Base-by-base conservation (phyloP, 2,113 vertebrate genomes). In the Labrus mixtus region DNA sequence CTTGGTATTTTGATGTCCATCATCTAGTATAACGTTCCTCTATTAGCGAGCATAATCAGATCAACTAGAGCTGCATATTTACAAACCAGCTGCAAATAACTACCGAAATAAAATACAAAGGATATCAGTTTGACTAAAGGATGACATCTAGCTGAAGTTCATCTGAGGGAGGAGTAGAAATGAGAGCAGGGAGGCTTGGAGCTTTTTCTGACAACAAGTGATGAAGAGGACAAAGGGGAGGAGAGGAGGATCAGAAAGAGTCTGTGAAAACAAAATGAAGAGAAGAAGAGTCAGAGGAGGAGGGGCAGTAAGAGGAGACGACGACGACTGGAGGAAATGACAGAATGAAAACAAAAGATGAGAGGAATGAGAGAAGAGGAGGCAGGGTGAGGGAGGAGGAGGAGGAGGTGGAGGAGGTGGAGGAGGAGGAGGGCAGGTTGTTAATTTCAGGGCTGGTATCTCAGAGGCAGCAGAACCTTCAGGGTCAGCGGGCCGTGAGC, bases 391-490 rank as follows among this genome's bases (percentile, higher is more conserved):
- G 13, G 37, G 48, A 39, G 48, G 48, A 41, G 41, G 69, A 56
- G 39, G 59, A 57, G 10, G 57, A 63, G 76, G 64, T 10, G 23
- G 68, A n/a, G n/a, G n/a, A n/a, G 37, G 48, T 33, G 48, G 48
- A 41, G 41, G 69, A 56, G 39, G 59, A 57, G 10, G 57, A 63
- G 76, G 64, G 61, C 39, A 76, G 41, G 66, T 79, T 67, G 86
- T 83, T 88, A 79, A 87, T 90, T 89, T 83, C 65, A 69, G 70
- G 76, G 62, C 73, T 78, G 87, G 58, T 90, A 89, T 90, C 87
- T 89, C 80, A 80, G 63, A 90, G 73, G 64, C 80, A 70, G 80
- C 84, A 90, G 89, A 87, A 73, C 61, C 62, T 87, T 64, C 78
- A 65, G 87, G 78, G 89, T 89, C 84, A 76, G 16, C 67, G 37